These are phyloP conservation scores for Apus apus DNA, from an alignment of 2,113 vertebrate genomes.

Conservation along the genomic window DNA sequence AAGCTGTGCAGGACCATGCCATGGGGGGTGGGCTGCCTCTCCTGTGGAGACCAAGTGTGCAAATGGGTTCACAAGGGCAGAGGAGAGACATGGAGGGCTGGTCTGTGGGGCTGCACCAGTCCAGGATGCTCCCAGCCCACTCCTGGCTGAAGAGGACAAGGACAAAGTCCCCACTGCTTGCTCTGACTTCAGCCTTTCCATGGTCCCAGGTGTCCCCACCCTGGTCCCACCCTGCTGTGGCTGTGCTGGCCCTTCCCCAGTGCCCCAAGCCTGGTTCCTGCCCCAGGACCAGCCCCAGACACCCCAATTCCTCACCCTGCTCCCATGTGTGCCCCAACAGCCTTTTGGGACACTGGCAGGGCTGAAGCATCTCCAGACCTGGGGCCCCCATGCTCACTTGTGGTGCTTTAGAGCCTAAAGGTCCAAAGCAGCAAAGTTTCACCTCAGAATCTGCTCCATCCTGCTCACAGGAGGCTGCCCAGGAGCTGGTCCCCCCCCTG, in stretches of 20 bases:
- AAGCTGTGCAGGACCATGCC: neutral
- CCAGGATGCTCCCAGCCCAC: neutral
- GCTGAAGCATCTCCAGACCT: fast-evolving
- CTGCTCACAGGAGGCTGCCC: neutral
- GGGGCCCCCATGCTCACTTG: fast-evolving
- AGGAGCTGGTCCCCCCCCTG: neutral
- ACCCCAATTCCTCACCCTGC: fast-evolving
- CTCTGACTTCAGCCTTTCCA: neutral
- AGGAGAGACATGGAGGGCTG: neutral
- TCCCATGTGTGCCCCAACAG: neutral
- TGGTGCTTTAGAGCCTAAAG: neutral
- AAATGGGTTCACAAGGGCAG: neutral
- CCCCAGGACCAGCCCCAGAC: neutral
- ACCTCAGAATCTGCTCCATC: neutral
- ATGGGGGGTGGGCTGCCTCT: neutral
- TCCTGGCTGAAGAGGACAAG: neutral
- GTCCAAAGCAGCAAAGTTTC: neutral
- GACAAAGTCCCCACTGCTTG: neutral
- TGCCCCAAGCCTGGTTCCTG: neutral
- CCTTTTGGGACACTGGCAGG: neutral
- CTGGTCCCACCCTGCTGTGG: fast-evolving
- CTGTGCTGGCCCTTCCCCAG: neutral
- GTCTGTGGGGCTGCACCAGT: neutral
- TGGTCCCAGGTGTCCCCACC: neutral
- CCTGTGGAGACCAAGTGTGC: fast-evolving